Evolutionary conservation across 2,888 invertebrate genomes (phyloP).

Genomic region (Hipparchia sbordonii): DNA sequence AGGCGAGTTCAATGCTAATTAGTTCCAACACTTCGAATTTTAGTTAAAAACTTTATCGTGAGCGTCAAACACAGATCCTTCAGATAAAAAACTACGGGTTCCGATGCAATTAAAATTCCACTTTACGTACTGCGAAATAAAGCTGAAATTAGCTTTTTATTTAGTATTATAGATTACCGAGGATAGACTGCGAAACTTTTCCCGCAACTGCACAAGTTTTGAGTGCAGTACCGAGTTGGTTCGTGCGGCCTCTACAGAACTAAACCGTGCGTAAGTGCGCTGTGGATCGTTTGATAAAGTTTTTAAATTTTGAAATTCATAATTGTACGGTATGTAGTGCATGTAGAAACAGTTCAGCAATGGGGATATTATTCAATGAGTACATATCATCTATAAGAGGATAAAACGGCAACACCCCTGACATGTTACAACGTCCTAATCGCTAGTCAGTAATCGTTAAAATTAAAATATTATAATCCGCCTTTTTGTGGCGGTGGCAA

Average conservation of each 20-base stretch:
- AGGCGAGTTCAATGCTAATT: conserved; percentile 32
- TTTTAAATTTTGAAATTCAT: conserved; percentile 37
- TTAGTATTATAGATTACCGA: conserved; percentile 41
- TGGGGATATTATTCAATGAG: no score
- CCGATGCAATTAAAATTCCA: conserved; percentile 26
- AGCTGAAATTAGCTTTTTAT: conserved; percentile 34
- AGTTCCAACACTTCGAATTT: conserved; percentile 36
- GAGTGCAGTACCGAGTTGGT: conserved; percentile 40
- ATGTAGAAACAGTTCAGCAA: no score
- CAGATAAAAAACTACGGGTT: conserved; percentile 15
- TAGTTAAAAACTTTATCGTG: conserved; percentile 40
- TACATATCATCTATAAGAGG: no score
- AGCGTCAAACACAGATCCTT: conserved; percentile 34
- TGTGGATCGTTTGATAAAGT: conserved; percentile 46
- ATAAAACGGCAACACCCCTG: no score
- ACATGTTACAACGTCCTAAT: no score
- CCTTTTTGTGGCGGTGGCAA: no score
- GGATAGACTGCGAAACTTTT: conserved; percentile 39
- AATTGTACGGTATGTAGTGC: conserved; percentile 11
- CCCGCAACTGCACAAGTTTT: conserved; percentile 44
- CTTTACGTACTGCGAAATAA: conserved; percentile 25
- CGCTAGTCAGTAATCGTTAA: no score
- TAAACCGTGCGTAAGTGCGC: conserved; percentile 48
- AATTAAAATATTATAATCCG: no score
- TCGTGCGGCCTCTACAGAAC: conserved; percentile 43